phyloP scores from a whole-genome alignment of 2,797 vertebrate species.

The Gambusia yucatana region DNA sequence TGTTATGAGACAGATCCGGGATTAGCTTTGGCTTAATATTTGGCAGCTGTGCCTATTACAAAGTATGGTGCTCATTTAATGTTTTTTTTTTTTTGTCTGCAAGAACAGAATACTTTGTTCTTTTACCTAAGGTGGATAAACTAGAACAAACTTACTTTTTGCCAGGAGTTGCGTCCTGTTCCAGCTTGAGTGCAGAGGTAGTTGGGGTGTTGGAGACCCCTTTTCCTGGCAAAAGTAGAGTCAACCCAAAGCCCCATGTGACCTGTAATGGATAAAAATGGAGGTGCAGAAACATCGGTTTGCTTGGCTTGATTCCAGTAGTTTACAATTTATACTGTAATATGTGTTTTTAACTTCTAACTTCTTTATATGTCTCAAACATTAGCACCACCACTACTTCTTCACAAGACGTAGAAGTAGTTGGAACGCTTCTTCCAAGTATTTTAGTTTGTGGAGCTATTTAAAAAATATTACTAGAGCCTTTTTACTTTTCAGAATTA shows the following conservation, averaged over 20 bases:
- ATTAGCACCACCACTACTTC: neutral
- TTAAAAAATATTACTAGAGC: neutral
- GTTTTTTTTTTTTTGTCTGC: neutral
- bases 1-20: neutral
- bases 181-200: neutral
- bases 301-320: neutral
- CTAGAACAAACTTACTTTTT: neutral
- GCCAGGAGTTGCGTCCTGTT: too few relatives aligned
- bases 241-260: neutral
- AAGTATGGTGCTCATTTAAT: neutral
- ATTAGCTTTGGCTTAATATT: neutral
- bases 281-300: neutral
- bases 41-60: neutral
- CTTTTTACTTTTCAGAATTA: neutral
- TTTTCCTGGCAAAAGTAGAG: neutral
- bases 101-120: constrained; percentile 1
- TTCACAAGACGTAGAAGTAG: too few relatives aligned
- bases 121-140: neutral
- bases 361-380: neutral
- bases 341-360: neutral
- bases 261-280: neutral
- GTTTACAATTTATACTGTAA: neutral
- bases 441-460: neutral
- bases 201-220: neutral
- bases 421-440: neutral